Conservation (phyloP, 2,113 vertebrate genomes). For the Mesitornis unicolor region DNA sequence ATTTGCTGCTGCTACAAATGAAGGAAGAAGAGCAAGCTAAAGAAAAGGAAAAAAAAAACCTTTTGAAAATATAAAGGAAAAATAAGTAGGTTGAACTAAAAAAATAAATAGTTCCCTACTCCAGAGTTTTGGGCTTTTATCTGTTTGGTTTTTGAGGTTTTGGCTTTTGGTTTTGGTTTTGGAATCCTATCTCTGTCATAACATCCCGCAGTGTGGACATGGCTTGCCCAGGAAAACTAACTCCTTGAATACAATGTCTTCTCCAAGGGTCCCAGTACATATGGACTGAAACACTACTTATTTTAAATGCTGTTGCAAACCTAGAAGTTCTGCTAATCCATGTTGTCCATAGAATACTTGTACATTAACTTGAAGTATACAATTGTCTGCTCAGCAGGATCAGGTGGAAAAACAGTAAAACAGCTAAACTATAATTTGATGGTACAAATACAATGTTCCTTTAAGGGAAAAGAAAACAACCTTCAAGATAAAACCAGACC, state of each 20-base stretch:
- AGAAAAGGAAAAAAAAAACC: background rate
- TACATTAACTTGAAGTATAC: background rate
- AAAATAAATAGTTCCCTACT: background rate
- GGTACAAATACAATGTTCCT: background rate
- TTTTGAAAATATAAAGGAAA: background rate
- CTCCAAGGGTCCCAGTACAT: background rate
- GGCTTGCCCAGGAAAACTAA: background rate
- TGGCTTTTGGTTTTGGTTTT: background rate
- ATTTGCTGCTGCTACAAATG: background rate
- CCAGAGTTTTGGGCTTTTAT: background rate
- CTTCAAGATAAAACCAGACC: background rate
- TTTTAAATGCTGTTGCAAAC: background rate
- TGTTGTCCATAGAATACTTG: background rate
- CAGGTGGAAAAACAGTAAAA: background rate
- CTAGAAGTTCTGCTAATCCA: background rate
- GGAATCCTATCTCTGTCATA: background rate
- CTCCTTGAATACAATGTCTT: background rate
- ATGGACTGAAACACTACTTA: background rate
- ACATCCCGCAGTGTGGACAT: background rate
- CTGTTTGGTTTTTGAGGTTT: background rate
- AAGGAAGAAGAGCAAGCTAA: background rate
- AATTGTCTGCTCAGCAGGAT: background rate
- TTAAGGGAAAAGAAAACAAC: background rate
- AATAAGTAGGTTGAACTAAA: background rate
- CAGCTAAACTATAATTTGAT: background rate